phyloP scores from a whole-genome alignment of 1,140 invertebrate species.

The Solen grandis region DNA sequence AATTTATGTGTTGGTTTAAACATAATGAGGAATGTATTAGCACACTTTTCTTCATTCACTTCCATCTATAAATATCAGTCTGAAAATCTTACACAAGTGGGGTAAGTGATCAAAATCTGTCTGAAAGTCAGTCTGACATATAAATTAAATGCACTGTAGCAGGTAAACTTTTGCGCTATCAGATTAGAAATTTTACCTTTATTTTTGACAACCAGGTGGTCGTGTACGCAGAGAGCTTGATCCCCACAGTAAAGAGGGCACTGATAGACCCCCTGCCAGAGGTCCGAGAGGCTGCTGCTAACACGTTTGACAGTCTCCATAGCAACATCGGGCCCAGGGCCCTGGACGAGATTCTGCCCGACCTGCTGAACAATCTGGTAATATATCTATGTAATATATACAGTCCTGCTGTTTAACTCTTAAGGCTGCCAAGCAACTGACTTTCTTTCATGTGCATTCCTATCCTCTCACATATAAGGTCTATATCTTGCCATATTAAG shows the following conservation, averaged over 20 bases:
- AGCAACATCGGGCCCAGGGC: constrained; percentile 95
- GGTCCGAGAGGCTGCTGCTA: constrained; percentile 96
- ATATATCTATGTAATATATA: too few relatives aligned
- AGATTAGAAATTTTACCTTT: too few relatives aligned
- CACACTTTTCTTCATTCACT: too few relatives aligned
- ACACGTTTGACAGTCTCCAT: constrained; percentile 98
- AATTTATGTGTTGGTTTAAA: too few relatives aligned
- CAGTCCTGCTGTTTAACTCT: background rate
- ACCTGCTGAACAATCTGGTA: constrained; percentile 91
- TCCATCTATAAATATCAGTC: too few relatives aligned
- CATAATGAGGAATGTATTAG: too few relatives aligned
- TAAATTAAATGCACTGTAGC: too few relatives aligned
- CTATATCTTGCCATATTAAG: background rate
- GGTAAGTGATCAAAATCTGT: too few relatives aligned
- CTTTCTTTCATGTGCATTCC: background rate
- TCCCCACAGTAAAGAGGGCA: constrained; percentile 97
- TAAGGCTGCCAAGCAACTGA: background rate
- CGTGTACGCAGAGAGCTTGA: constrained; percentile 91
- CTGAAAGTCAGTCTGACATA: too few relatives aligned
- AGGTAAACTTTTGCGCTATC: too few relatives aligned
- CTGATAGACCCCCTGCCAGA: constrained; percentile 95
- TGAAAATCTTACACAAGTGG: too few relatives aligned
- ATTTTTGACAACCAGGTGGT: too few relatives aligned
- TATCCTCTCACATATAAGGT: background rate
- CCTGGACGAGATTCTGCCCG: constrained; percentile 97